Base-by-base conservation (phyloP, 1,140 invertebrate genomes). In the Ylistrum balloti region DNA sequence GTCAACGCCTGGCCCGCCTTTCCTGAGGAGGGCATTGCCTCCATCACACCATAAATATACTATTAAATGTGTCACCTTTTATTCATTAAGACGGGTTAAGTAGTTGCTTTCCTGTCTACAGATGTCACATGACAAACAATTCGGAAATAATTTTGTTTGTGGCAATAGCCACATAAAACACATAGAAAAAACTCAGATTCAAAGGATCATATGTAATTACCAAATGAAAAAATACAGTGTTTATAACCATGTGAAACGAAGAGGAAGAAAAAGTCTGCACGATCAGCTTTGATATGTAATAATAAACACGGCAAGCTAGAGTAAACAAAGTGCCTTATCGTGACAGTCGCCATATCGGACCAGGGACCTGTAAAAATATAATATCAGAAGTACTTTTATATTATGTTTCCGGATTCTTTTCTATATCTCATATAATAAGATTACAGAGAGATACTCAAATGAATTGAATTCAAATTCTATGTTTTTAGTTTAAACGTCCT, bases 161-260 rank as follows among this genome's bases (percentile, higher is more conserved):
- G 56, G 56, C 56, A 74, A 74, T 74, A 74, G 56, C 56, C 56
- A 74, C 56, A 74, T 74, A 74, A 74, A 74, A 74, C n/a, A 5
- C 5, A 3, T n/a, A 48, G 45, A 20, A 48, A 48, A 74, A 5
- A n/a, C 22, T 74, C 28, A n/a, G 17, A 74, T 74, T 74, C 56
- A 74, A 74, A 74, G 56, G 56, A 74, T n/a, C 5, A 28, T 74
- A 28, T n/a, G 56, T 74, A 74, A 74, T 28, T n/a, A 74, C 56
- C 56, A 28, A 74, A 74, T 74, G n/a, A 74, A 74, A 74, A 74
- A 74, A n/a, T 74, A 11, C 0, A 74, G 56, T 28, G 7, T 74
- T 74, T 28, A 74, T 74, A 74, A 28, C 56, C 56, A 1, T 74
- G 56, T 74, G 56, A 74, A 74, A 74, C 56, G 56, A 74, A n/a